Conservation (phyloP, 2,888 invertebrate genomes). For the Conomelus anceps region DNA sequence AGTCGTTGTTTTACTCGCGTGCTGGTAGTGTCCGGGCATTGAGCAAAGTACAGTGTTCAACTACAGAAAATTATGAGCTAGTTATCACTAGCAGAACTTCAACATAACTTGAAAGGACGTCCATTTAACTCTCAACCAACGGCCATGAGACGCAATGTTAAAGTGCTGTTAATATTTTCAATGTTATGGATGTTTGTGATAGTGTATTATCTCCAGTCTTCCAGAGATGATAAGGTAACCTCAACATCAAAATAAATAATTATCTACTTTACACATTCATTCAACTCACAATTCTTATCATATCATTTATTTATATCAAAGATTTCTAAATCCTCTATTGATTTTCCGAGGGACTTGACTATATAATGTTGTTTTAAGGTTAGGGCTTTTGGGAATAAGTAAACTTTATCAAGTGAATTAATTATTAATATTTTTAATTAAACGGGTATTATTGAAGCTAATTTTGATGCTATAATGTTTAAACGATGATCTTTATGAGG, state of each 20-base stretch:
- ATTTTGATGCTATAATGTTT: too few species aligned
- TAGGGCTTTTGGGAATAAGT: neutral
- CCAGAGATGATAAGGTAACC: conserved; percentile 50
- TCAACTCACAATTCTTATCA: neutral
- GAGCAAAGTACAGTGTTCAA: neutral
- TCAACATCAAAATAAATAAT: conserved; percentile 30
- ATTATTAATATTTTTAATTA: too few species aligned
- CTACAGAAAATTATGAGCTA: neutral
- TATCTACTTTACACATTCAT: neutral
- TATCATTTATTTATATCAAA: neutral
- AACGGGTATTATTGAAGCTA: too few species aligned
- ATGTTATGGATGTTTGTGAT: conserved; percentile 58
- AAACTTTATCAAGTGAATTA: neutral
- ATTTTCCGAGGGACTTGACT: neutral
- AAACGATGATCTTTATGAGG: too few species aligned
- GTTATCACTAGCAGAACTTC: neutral
- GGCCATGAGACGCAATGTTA: conserved; percentile 54
- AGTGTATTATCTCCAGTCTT: conserved; percentile 55
- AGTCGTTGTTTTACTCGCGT: neutral
- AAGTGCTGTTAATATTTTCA: conserved; percentile 53
- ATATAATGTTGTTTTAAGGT: neutral
- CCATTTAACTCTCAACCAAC: neutral
- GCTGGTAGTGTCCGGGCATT: neutral
- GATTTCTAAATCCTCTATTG: neutral
- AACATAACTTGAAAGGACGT: neutral